Evolutionary conservation across 2,113 vertebrate species (phyloP).

Genomic region (Lepidothrix coronata): DNA sequence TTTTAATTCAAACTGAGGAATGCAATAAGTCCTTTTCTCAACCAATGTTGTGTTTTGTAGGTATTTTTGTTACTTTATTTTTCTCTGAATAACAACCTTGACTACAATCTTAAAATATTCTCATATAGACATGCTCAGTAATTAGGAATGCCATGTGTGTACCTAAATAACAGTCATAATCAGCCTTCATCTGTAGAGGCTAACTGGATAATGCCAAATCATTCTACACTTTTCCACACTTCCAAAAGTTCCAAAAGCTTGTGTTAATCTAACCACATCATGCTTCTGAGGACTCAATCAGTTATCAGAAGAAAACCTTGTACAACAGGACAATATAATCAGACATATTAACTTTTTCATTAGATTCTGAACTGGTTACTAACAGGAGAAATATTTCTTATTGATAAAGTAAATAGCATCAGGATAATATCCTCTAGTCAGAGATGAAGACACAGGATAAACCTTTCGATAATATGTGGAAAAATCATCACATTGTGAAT

Average conservation of each 20-base stretch:
- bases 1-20: neutral
- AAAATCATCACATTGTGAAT: neutral
- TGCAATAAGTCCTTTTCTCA: neutral
- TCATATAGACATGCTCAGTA: neutral
- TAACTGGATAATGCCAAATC: neutral
- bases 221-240: neutral
- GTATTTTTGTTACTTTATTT: neutral
- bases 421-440: neutral
- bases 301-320: neutral
- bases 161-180: neutral
- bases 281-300: neutral
- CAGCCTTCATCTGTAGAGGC: neutral
- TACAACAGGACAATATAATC: neutral
- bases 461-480: neutral
- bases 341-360: neutral
- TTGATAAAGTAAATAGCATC: neutral
- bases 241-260: accelerated
- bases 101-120: neutral
- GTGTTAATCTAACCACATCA: neutral
- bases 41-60: neutral
- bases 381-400: neutral
- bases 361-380: neutral
- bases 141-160: neutral
- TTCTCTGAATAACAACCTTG: neutral
- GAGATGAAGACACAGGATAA: neutral